Evolutionary conservation across 2,888 invertebrate genomes (phyloP).

Genomic region (Pediacus dermestoides): DNA sequence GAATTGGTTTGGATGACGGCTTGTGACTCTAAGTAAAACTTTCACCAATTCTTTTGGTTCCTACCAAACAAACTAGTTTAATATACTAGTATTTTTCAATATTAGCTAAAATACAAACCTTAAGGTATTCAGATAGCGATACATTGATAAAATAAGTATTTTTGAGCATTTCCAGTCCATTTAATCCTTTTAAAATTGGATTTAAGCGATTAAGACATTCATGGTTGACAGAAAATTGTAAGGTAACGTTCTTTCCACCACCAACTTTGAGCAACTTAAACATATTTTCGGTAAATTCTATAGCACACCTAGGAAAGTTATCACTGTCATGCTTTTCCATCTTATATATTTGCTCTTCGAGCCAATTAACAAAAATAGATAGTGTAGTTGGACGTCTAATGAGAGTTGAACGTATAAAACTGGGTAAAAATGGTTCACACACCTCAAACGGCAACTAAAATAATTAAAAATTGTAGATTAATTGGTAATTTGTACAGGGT

Average conservation of each 20-base stretch:
- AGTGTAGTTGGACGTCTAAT: constrained; percentile 31
- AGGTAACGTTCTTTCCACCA: no score
- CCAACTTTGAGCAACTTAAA: constrained; percentile 33
- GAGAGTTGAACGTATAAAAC: constrained; percentile 38
- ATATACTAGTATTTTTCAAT: background rate
- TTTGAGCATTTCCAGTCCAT: constrained; percentile 30
- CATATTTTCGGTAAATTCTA: constrained; percentile 17
- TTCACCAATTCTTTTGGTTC: constrained; percentile 32
- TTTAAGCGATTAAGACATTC: no score
- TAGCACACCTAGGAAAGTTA: constrained; percentile 45
- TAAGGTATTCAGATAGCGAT: constrained; percentile 32
- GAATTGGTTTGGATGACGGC: constrained; percentile 36
- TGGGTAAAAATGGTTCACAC: constrained; percentile 32
- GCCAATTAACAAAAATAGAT: constrained; percentile 36
- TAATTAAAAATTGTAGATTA: constrained; percentile 24
- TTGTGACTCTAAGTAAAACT: constrained; percentile 30
- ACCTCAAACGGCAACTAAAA: constrained; percentile 28
- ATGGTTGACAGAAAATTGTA: no score
- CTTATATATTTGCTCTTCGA: constrained; percentile 30
- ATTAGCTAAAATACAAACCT: constrained; percentile 25
- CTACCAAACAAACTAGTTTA: constrained; percentile 24
- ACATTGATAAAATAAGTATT: constrained; percentile 32
- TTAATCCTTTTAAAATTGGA: constrained; percentile 23
- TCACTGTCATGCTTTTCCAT: constrained; percentile 29
- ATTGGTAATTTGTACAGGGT: no score